phyloP scores from a whole-genome alignment of 2,113 vertebrate species.

The Corvus hawaiiensis region DNA sequence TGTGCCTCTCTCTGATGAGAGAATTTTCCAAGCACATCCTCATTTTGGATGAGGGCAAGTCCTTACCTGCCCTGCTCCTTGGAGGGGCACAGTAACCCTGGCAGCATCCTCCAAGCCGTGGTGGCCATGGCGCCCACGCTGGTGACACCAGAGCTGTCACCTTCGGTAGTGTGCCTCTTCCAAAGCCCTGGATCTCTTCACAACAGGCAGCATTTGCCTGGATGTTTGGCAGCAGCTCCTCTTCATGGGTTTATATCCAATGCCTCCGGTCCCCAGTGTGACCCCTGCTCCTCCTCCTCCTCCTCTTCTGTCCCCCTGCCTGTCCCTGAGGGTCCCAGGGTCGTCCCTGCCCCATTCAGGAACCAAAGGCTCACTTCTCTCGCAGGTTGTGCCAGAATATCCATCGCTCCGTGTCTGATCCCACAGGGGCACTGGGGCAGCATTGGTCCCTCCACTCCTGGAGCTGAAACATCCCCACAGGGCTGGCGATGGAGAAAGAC shows the following conservation, averaged over 20 bases:
- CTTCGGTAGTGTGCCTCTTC: fast-evolving
- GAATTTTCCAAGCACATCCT: neutral
- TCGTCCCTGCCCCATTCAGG: neutral
- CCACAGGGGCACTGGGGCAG: neutral
- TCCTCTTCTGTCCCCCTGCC: neutral
- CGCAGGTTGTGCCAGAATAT: fast-evolving
- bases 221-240: neutral
- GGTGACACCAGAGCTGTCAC: neutral
- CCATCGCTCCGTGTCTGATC: neutral
- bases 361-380: neutral
- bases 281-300: neutral
- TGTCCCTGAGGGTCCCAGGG: neutral
- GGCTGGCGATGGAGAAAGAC: neutral
- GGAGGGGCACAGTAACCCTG: neutral
- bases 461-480: neutral
- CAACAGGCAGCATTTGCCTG: neutral
- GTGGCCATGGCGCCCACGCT: neutral
- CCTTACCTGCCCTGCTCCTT: neutral
- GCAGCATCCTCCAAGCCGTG: neutral
- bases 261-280: too few species aligned
- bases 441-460: fast-evolving
- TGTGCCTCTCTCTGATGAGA: neutral
- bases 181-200: neutral
- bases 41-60: neutral
- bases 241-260: fast-evolving